Evolutionary conservation across 1,140 invertebrate species (phyloP), one percentile per base, ranked within the genome.

Genomic region (Argopecten irradians): DNA sequence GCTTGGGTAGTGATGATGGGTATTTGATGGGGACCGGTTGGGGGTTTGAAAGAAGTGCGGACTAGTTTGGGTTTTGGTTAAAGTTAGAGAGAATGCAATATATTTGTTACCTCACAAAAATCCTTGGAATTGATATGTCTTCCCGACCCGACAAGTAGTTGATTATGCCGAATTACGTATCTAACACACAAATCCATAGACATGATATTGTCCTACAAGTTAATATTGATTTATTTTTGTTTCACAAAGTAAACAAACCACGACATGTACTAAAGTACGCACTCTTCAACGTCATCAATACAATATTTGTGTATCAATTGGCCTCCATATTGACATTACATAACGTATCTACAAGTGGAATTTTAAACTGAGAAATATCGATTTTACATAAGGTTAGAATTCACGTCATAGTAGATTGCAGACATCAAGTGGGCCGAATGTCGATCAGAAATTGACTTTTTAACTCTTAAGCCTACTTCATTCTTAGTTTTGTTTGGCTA

Each of bases 341-440:
- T 71, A 71, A 71, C 28, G 14, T n/a, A 28, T 28, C 55, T 71
- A 71, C 55, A 71, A 71, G 55, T 71, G 55, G 55, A 71, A 71
- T 71, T 71, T 71, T 71, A 71, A 71, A 71, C 55, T 71, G 55
- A 71, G 55, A 28, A 71, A 71, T 71, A 71, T 71, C 22, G 55
- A 71, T 71, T 71, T 28, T 71, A 71, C 16, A 16, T 71, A 71
- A 16, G 55, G 55, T 71, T 71, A 71, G 28, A 71, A 71, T 71
- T n/a, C 55, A 28, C 55, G 55, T 71, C 55, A 71, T 11, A 11
- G 8, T 16, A 28, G 55, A 28, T 71, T 71, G 28, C 28, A 16
- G n/a, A n/a, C 8, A 71, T 71, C 55, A 71, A 71, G 55, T 71
- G n/a, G 55, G 11, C n/a, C 55, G n/a, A 71, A 28, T 71, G 55